Base-by-base conservation (phyloP, 2,888 invertebrate species). In the Mongoloraphidia duomilia region DNA sequence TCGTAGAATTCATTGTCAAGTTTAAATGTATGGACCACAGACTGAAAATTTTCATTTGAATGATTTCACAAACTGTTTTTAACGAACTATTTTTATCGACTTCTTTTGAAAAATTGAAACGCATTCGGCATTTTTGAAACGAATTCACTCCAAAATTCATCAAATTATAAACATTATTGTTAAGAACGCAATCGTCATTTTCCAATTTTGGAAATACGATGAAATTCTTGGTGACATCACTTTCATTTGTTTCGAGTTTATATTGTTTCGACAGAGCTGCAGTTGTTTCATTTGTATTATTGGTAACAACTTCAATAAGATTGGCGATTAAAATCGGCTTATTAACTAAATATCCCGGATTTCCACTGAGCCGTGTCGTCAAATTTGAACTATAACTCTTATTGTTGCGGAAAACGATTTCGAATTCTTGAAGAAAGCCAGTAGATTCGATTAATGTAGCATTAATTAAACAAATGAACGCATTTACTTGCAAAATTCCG, bases 341-440 rank as follows among this genome's bases (percentile, higher is more conserved):
- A 8, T 80, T 80, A 4, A 68, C 56, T 8, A 77, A 60, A 59
- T 90, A 90, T 3, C 89, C 89, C 1, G 86, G 86, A 63, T 80
- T 83, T 3, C 89, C 89, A 66, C 88, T 88, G 12, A 26, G 26
- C 6, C 26, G 26, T 26, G 26, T 26, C 26, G 26, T 26, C 26
- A 26, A 26, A 26, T 26, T 26, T 26, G 26, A 26, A 6, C 26
- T 26, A 6, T 26, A 26, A 6, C 26, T 26, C 6, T 6, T 3
- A 26, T 26, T 26, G 26, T 26, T 6, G 6, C 26, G 26, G 26
- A 26, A 26, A 6, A 26, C 26, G 11, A 64, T 61, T 46, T 58
- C 55, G 50, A 63, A 63, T 9, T 58, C 55, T 56, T 67, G 66
- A 26, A 49, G 14, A 38, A 59, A 59, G 46, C 56, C 54, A 38